Conservation (phyloP, 2,113 vertebrate species). For the Suricata suricatta region DNA sequence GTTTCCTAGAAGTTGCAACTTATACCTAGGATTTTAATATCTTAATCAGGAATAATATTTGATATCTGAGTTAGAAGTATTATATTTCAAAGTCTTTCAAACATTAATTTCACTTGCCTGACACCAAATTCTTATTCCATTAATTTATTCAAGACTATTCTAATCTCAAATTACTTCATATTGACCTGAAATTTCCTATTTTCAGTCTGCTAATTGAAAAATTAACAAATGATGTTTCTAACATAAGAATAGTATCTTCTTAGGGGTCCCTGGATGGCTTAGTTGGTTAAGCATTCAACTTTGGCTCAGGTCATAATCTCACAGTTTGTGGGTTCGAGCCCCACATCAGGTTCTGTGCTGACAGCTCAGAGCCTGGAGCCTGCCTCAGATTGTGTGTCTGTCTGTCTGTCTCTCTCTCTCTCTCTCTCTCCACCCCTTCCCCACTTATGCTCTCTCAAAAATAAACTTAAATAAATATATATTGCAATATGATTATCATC, state of each 20-base stretch:
- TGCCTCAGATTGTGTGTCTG: too few relatives aligned
- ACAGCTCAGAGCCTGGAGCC: too few relatives aligned
- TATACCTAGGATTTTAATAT: neutral
- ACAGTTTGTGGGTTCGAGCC: too few relatives aligned
- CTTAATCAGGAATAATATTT: neutral
- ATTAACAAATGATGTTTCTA: neutral
- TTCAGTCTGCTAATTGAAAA: conserved; percentile 7
- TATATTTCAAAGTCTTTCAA: neutral
- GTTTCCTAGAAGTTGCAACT: neutral
- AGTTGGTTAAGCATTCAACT: too few relatives aligned
- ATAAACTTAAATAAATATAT: neutral
- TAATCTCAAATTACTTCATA: neutral
- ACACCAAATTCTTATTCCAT: neutral
- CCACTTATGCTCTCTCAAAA: too few relatives aligned
- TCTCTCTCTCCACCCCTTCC: too few relatives aligned
- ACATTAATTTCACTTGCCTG: neutral
- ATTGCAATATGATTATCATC: neutral
- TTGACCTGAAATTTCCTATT: neutral
- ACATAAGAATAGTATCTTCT: neutral
- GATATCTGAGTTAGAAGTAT: neutral
- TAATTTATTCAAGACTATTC: neutral
- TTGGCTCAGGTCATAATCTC: too few relatives aligned
- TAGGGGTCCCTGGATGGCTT: too few relatives aligned
- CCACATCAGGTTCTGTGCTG: too few relatives aligned
- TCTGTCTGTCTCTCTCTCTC: too few relatives aligned